A percentile compares a stretch with the other conserved stretches of the same genome.
phyloP scores from a whole-genome alignment of 1,140 invertebrate genomes.

The Lepidurus apus region DNA sequence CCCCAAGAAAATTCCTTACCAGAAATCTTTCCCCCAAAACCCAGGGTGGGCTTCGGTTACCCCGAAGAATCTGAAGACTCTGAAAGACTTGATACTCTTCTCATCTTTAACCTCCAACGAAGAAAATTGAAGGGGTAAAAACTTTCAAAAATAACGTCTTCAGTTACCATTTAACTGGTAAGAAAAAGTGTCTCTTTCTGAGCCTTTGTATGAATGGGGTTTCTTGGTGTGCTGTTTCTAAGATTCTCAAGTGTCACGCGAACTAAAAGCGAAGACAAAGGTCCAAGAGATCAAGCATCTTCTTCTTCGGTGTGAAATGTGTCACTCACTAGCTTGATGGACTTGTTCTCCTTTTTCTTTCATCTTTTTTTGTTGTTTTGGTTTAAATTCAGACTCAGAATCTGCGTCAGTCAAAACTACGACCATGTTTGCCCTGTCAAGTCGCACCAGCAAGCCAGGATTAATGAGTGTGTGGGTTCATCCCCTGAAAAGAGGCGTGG shows the following conservation, averaged over 20 bases:
- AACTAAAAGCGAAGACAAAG: background rate
- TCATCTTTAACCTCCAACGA: conserved; percentile 19
- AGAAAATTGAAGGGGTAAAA: background rate
- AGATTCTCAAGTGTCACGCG: background rate
- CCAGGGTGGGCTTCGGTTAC: background rate
- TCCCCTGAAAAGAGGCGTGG: conserved; percentile 2
- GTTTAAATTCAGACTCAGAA: background rate
- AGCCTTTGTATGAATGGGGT: background rate
- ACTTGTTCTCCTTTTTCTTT: conserved; percentile 11
- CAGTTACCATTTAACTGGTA: background rate
- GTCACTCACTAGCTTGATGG: conserved; percentile 14
- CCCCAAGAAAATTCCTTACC: background rate
- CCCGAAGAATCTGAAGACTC: background rate
- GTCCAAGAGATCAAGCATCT: background rate
- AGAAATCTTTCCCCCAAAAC: background rate
- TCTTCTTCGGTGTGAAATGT: conserved; percentile 18
- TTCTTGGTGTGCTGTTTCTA: background rate
- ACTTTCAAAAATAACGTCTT: background rate
- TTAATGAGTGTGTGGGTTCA: conserved; percentile 18
- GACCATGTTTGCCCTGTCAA: conserved; percentile 6
- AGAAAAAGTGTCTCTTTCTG: conserved; percentile 7
- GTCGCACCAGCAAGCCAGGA: background rate
- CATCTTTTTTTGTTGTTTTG: background rate
- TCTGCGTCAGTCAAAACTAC: conserved; percentile 7
- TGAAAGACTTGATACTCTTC: conserved; percentile 9